Evolutionary conservation across 2,113 vertebrate genomes (phyloP).

Genomic region (Mystacornis crossleyi): DNA sequence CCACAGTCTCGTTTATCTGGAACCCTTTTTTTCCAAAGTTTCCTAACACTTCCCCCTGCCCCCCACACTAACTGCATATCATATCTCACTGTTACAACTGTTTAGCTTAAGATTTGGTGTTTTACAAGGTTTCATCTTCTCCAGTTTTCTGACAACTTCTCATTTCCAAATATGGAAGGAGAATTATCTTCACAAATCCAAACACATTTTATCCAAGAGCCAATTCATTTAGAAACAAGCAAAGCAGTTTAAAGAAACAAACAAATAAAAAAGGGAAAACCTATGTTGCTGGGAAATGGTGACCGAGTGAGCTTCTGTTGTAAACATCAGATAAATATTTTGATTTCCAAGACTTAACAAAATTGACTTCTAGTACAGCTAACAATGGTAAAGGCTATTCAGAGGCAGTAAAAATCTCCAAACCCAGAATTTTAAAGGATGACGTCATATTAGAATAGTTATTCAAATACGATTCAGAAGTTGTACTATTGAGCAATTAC

Average conservation of each 20-base stretch:
- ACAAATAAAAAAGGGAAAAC: neutral
- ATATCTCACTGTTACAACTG: neutral
- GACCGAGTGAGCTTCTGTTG: neutral
- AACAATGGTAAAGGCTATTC: neutral
- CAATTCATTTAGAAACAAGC: neutral
- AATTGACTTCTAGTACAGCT: neutral
- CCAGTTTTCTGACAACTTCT: neutral
- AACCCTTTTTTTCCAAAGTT: neutral
- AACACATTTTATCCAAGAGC: neutral
- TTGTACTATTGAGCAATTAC: neutral
- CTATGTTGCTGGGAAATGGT: neutral
- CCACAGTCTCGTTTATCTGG: neutral
- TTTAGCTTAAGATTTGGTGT: neutral
- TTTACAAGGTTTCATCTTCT: neutral
- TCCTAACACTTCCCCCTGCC: neutral
- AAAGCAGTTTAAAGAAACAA: neutral
- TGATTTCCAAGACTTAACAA: neutral
- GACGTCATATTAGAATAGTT: neutral
- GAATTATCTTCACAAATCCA: neutral
- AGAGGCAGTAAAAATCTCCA: neutral
- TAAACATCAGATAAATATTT: conserved; percentile 4
- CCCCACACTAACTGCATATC: neutral
- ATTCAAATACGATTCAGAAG: neutral
- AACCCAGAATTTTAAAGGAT: neutral
- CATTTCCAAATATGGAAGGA: neutral